Evolutionary conservation across 1,140 invertebrate species (phyloP), one percentile per base, ranked within the genome.

Genomic region (Aphaenogaster rudis): DNA sequence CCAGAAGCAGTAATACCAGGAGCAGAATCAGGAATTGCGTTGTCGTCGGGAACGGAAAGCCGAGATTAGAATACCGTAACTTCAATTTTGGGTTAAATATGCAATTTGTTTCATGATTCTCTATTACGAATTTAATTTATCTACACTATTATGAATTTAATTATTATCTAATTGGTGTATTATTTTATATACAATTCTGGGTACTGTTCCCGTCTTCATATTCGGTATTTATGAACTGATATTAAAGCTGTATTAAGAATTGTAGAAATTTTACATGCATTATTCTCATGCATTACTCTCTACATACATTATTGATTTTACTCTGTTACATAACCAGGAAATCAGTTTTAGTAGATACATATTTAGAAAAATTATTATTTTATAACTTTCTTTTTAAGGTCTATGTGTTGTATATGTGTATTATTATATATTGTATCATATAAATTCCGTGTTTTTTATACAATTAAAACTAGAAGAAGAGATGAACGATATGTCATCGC

Each of bases 301-400:
- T 21, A 21, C 21, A 21, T 21, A 21, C 21, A 21, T 21, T 21
- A 21, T 42, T 59, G 1, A 21, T 48, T 71, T 50, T 57, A 39
- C 57, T 42, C 5, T 48, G 4, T 39, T 74, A 33, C n/a, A 39
- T 74, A 57, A 59, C 8, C 9, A 15, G 15, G 8, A 74, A 74
- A 39, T 11, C 4, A 13, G 33, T 57, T 76, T 57, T 74, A 17
- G 11, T 17, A 54, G 11, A 69, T 17, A 76, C 57, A 54, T 36
- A 74, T 54, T 74, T 21, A 8, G 9, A 57, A 52, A 3, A 74
- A 76, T 59, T 39, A n/a, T 74, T n/a, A n/a, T 74, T n/a, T 6
- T 21, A 21, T 4, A 15, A 36, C n/a, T 45, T 48, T 28, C 28
- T 28, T 1, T 15, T 42, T 21, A 39, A 39, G 1, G 52, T 6